Conservation (phyloP, 2,113 vertebrate genomes). For the Coptodon bakossiorum region DNA sequence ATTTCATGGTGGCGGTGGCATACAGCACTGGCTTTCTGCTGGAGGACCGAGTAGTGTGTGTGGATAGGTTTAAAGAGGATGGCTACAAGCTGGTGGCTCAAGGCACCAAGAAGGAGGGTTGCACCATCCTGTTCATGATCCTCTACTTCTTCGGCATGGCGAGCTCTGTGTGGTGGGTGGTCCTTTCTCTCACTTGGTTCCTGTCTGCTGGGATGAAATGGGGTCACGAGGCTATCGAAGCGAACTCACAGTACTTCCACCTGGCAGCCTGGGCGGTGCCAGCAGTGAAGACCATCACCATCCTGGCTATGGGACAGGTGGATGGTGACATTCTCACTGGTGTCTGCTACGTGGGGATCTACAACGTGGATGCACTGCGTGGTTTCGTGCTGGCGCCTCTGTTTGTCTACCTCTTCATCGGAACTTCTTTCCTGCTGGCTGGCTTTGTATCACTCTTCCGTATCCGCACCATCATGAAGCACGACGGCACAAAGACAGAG, state of each 20-base stretch:
- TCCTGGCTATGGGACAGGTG: conserved; percentile 86
- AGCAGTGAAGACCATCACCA: conserved; percentile 84
- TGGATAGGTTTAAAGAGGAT: conserved; percentile 79
- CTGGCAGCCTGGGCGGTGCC: conserved; percentile 90
- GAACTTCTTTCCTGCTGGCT: conserved; percentile 86
- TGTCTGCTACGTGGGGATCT: conserved; percentile 89
- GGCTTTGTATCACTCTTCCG: conserved; percentile 81
- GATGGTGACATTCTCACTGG: conserved; percentile 89
- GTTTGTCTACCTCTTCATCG: conserved; percentile 86
- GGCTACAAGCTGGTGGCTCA: conserved; percentile 86
- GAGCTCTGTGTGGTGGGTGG: conserved; percentile 92
- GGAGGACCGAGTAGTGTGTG: conserved; percentile 83
- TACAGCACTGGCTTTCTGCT: conserved; percentile 82
- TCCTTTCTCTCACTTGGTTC: conserved; percentile 91
- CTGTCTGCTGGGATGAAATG: conserved; percentile 92
- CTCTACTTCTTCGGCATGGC: conserved; percentile 95
- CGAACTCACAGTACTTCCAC: conserved; percentile 87
- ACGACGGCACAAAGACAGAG: conserved; percentile 39
- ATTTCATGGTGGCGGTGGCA: conserved; percentile 90
- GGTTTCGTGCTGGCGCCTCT: conserved; percentile 87
- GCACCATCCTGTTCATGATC: conserved; percentile 90
- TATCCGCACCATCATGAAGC: conserved; percentile 23
- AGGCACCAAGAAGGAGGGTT: conserved; percentile 88
- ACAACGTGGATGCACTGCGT: conserved; percentile 78
- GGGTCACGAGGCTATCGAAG: conserved; percentile 67